A percentile compares a stretch with the other conserved stretches of the same genome.
These are phyloP conservation scores for Seriola quinqueradiata DNA, from an alignment of 2,113 vertebrate genomes.

Conservation along the genomic window DNA sequence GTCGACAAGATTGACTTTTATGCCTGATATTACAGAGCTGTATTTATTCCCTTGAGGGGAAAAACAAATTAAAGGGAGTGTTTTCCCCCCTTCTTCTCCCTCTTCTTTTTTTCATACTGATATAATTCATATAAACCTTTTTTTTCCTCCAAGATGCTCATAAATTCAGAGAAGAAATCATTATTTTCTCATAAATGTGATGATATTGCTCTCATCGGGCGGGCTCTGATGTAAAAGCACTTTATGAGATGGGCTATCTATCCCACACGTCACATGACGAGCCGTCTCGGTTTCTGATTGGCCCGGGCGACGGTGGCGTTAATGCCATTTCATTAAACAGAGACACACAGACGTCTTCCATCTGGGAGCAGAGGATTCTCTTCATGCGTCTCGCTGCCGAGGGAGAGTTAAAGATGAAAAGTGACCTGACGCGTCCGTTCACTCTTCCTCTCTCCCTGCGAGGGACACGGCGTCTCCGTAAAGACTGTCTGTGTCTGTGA, in stretches of 20 bases:
- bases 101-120: slow-evolving; percentile 51
- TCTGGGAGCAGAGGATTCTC: slow-evolving; percentile 61
- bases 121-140: slow-evolving; percentile 79
- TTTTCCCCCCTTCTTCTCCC: slow-evolving; percentile 14
- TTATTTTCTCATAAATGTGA: slow-evolving; percentile 86
- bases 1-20: slow-evolving; percentile 80
- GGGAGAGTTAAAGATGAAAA: slow-evolving; percentile 77
- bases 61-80: slow-evolving; percentile 80
- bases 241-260: slow-evolving; percentile 76
- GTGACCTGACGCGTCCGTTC: slow-evolving; percentile 48
- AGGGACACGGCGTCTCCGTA: slow-evolving; percentile 51
- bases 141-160: slow-evolving; percentile 68
- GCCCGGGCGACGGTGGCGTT: slow-evolving; percentile 35
- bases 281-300: slow-evolving; percentile 55
- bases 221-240: slow-evolving; percentile 72
- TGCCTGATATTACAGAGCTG: slow-evolving; percentile 75
- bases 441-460: slow-evolving; percentile 25
- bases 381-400: slow-evolving; percentile 62
- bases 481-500: slow-evolving; percentile 55
- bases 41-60: slow-evolving; percentile 79
- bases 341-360: slow-evolving; percentile 65
- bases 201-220: slow-evolving; percentile 82
- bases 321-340: slow-evolving; percentile 75
- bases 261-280: slow-evolving; percentile 70
- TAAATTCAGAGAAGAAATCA: slow-evolving; percentile 82